Base-by-base conservation (phyloP, 2,797 vertebrate species). In the Tenualosa thibaudeaui region DNA sequence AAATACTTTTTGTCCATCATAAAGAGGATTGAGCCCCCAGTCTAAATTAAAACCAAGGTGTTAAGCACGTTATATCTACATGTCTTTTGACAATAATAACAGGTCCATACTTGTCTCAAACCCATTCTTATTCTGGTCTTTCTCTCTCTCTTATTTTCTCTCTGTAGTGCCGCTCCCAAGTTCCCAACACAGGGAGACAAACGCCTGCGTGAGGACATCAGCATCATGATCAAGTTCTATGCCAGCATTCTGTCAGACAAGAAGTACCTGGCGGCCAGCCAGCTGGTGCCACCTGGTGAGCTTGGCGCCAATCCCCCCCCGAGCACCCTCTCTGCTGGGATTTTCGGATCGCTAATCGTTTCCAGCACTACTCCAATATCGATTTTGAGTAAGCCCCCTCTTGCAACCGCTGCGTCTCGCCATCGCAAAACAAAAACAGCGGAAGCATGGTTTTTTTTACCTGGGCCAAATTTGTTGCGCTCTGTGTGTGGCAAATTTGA, bases 201-300 rank as follows among this genome's bases (percentile, higher is more conserved):
- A 91, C 93, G 94, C 15, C 96, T 99, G 8, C 97, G 98, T 0
- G 98, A 99, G 91, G 98, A 99, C 92, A 98, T 99, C 93, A 97
- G 96, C 90, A 96, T 98, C 90, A 94, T 97, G 89, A 97, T 96
- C 91, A 98, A 97, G 88, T 99, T 99, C 93, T 99, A 99, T 93
- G 98, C 97, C n/a, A 97, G 94, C 13, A 98, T 99, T 97, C 97
- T 99, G 88, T 99, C 98, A 0, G 98, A 99, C 91, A 99, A 99
- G 96, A 99, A 99, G 92, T 99, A 99, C 91, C 94, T 99, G 90
- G 97, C 97, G 0, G 98, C 98, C 90, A 97, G 94, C 91, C 98
- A 98, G 75, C 93, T 99, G 9, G 97, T 98, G 82, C 97, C 98
- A 26, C 97, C 97, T 19, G 98, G 98, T 99, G 93, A 97, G 96